Conservation (phyloP, 1,140 invertebrate genomes). For the Nylanderia fulva region DNA sequence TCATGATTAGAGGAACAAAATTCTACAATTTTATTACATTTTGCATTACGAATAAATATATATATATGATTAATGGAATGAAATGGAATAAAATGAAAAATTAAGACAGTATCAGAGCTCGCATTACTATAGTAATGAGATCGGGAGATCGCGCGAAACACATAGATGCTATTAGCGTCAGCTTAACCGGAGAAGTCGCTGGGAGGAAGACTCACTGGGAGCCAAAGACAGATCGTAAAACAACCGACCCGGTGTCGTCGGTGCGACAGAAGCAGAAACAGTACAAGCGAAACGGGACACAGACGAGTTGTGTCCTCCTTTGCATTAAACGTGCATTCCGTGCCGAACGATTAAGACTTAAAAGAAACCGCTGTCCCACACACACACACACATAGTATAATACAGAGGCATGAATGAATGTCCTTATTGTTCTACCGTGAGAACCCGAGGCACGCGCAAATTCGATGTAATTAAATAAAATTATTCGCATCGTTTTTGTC, state of each 20-base stretch:
- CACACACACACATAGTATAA: neutral
- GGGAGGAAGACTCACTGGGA: conserved; percentile 40
- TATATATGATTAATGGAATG: neutral
- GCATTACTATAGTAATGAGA: conserved; percentile 10
- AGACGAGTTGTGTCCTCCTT: conserved; percentile 66
- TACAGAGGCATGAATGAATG: conserved; percentile 78
- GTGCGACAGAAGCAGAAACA: conserved; percentile 59
- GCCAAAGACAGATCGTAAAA: conserved; percentile 64
- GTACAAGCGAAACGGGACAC: conserved; percentile 71
- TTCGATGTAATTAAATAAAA: conserved; percentile 77
- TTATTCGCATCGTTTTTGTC: conserved; percentile 16
- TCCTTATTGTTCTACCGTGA: conserved; percentile 82
- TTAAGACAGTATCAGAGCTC: neutral
- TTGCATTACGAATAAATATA: conserved; percentile 33
- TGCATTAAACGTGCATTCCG: conserved; percentile 79
- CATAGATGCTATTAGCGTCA: conserved; percentile 66
- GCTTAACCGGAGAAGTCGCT: conserved; percentile 15
- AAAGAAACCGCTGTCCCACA: conserved; percentile 71
- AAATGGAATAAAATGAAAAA: conserved; percentile 33
- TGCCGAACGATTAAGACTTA: conserved; percentile 80
- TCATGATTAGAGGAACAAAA: neutral
- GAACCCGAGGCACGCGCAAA: conserved; percentile 78
- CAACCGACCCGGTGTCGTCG: conserved; percentile 38
- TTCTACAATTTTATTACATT: neutral
- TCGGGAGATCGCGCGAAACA: conserved; percentile 44